These are phyloP conservation scores for Lepidocyrtoides sp. DNA, from an alignment of 2,888 invertebrate genomes.

Conservation along the genomic window DNA sequence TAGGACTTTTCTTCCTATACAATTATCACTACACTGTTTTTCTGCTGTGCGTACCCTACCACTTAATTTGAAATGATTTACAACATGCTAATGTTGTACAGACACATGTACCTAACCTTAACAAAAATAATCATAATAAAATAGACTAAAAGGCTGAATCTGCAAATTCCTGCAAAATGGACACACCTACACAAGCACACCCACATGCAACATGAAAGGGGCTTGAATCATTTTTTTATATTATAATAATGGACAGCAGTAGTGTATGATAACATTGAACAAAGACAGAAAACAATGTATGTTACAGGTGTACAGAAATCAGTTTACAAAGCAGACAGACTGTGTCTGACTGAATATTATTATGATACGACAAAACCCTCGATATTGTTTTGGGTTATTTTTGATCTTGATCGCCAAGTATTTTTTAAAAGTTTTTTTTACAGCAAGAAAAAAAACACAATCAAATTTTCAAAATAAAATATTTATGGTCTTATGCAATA, in stretches of 20 bases:
- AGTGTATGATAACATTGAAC: slow-evolving; percentile 13
- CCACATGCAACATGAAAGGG: slow-evolving; percentile 50
- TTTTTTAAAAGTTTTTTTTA: neutral
- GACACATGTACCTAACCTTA: neutral
- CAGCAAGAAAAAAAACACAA: neutral
- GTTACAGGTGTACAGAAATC: slow-evolving; percentile 46
- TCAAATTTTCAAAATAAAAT: slow-evolving; percentile 19
- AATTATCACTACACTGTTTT: neutral
- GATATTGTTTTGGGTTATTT: neutral
- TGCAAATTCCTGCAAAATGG: slow-evolving; percentile 27
- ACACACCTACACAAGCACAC: slow-evolving; percentile 47
- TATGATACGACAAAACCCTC: no score
- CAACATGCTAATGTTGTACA: slow-evolving; percentile 1
- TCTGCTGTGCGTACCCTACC: neutral
- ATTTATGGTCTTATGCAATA: slow-evolving; percentile 28
- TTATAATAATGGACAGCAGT: neutral
- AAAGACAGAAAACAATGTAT: slow-evolving; percentile 46
- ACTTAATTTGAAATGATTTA: slow-evolving; percentile 33
- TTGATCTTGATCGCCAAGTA: slow-evolving; percentile 37
- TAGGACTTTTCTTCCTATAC: neutral
- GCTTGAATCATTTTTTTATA: slow-evolving; percentile 29
- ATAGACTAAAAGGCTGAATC: neutral
- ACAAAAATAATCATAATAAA: neutral
- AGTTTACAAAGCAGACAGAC: neutral
- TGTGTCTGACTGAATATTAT: no score